Percentiles rank a stretch among this genome's conserved stretches.
Conservation (phyloP, 1,140 invertebrate species). For the Acromyrmex charruanus region DNA sequence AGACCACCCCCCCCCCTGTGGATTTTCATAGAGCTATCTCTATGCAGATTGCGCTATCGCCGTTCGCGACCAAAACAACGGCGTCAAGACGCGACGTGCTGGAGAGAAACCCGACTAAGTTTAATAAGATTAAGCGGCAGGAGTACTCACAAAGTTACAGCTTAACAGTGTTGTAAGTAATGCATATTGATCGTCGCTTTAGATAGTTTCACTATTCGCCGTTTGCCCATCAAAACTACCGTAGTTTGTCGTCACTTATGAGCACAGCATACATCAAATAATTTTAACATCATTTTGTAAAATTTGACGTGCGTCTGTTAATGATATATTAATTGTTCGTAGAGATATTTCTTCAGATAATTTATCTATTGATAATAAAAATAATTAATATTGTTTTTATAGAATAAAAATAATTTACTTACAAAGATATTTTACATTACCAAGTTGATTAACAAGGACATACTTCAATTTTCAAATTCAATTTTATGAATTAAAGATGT, state of each 20-base stretch:
- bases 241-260: background rate
- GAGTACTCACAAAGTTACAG: conserved; percentile 16
- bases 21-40: conserved; percentile 64
- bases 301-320: background rate
- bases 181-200: conserved; percentile 55
- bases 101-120: conserved; percentile 20
- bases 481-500: background rate
- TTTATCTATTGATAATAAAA: background rate
- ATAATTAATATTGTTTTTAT: background rate
- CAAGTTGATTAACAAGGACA: background rate
- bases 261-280: background rate
- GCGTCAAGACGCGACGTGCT: conserved; percentile 19
- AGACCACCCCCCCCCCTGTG: conserved; percentile 39
- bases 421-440: background rate
- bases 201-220: conserved; percentile 10
- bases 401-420: background rate
- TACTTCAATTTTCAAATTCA: background rate
- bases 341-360: background rate
- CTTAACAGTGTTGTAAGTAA: conserved; percentile 58
- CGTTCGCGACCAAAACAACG: conserved; percentile 30
- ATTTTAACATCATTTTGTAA: no score
- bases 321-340: background rate
- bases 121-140: conserved; percentile 52
- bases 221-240: conserved; percentile 18
- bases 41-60: conserved; percentile 69